Evolutionary conservation across 2,113 vertebrate genomes (phyloP).

Genomic region (Pan paniscus): DNA sequence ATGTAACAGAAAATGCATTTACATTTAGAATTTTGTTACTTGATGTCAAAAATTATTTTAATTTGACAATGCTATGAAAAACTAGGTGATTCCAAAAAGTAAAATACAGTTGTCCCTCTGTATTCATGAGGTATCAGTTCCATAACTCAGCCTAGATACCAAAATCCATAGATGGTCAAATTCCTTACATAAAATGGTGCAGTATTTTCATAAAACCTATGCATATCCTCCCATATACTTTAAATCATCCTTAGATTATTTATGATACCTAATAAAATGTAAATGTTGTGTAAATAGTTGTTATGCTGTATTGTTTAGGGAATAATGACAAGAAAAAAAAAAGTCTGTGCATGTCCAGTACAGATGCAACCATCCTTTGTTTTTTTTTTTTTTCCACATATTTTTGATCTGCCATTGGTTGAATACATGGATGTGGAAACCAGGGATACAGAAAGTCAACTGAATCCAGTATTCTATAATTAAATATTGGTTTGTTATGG

Average conservation of each 20-base stretch:
- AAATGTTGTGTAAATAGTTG: not conserved
- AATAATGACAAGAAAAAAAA: not conserved
- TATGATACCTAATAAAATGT: not conserved
- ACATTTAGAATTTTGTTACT: slow-evolving; percentile 49
- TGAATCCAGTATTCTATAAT: not conserved
- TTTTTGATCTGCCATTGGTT: not conserved
- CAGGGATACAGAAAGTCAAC: not conserved
- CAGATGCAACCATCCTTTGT: not conserved
- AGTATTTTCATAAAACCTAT: not conserved
- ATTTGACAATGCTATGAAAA: not conserved
- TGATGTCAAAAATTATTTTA: not conserved
- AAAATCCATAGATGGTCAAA: not conserved
- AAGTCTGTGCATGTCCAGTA: not conserved
- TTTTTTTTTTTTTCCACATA: not conserved
- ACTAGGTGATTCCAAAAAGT: not conserved
- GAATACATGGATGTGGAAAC: not conserved
- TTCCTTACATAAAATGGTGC: not conserved
- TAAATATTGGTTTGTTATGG: not conserved
- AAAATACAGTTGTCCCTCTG: not conserved
- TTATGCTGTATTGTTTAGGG: not conserved
- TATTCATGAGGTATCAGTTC: not conserved
- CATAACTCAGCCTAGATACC: not conserved
- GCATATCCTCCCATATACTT: not conserved
- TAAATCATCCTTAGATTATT: not conserved
- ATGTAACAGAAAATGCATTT: slow-evolving; percentile 3